A percentile compares a stretch with the other conserved stretches of the same genome.
phyloP scores from a whole-genome alignment of 2,113 vertebrate genomes.

The Serinus canaria region DNA sequence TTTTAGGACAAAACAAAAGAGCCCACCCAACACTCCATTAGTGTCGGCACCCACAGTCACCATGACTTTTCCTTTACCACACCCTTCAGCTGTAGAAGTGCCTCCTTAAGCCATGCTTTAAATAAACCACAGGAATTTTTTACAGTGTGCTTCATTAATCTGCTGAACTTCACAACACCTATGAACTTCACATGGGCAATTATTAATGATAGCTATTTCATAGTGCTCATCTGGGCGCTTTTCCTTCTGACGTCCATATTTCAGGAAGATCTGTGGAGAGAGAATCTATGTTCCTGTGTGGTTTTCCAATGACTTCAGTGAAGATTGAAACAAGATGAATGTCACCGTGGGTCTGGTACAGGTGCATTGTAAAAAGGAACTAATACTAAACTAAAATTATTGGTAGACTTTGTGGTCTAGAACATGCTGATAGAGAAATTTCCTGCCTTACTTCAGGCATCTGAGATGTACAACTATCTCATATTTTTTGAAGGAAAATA shows the following conservation, averaged over 20 bases:
- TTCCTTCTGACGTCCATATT: neutral
- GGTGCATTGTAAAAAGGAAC: neutral
- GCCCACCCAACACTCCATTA: neutral
- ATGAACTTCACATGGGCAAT: neutral
- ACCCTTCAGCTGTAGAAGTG: fast-evolving
- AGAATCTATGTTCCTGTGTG: fast-evolving
- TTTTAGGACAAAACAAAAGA: neutral
- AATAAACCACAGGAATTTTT: neutral
- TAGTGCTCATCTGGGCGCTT: neutral
- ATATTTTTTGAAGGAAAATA: neutral
- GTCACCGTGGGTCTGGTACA: neutral
- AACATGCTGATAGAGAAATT: neutral
- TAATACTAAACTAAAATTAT: neutral
- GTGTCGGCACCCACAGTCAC: neutral
- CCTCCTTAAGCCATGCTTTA: neutral
- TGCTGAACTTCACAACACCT: neutral
- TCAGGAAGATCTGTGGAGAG: neutral
- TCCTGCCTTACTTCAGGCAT: neutral
- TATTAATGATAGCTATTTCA: neutral
- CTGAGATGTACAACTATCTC: neutral
- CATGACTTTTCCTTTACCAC: neutral
- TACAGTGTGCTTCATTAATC: neutral
- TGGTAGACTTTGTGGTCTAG: neutral
- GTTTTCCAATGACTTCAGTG: neutral
- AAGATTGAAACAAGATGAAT: neutral